Evolutionary conservation across 2,888 invertebrate species (phyloP).

Genomic region (Allacma fusca): DNA sequence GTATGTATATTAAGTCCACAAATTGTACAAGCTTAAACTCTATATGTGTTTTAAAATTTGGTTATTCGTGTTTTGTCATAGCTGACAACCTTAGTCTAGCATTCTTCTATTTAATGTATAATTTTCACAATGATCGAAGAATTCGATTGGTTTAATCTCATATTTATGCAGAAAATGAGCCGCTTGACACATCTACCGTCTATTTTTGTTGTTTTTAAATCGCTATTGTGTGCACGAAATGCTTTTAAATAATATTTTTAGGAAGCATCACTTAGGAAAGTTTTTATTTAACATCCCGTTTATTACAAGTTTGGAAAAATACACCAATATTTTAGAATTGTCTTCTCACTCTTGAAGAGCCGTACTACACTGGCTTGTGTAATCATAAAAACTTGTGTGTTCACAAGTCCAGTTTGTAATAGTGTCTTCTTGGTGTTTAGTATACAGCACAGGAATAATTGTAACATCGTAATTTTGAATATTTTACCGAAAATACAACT

Average conservation of each 20-base stretch:
- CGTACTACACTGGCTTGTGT: not conserved
- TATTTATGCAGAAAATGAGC: not conserved
- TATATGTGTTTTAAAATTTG: no score
- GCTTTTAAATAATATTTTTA: not conserved
- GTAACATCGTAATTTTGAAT: not conserved
- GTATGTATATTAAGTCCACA: no score
- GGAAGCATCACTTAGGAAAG: conserved; percentile 5
- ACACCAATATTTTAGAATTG: not conserved
- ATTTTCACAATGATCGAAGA: no score
- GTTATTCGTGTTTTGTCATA: no score
- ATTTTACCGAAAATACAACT: not conserved
- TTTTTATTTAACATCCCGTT: conserved; percentile 1
- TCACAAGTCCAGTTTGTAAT: not conserved
- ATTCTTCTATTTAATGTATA: no score
- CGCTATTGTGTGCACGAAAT: not conserved
- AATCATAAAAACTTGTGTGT: not conserved
- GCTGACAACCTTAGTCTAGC: no score
- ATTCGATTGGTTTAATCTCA: no score
- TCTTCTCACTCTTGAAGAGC: not conserved
- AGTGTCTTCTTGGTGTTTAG: no score
- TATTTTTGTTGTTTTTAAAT: not conserved
- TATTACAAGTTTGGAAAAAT: not conserved
- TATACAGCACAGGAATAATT: not conserved
- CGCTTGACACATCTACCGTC: not conserved
- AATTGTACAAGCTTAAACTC: no score